These are phyloP conservation scores for Tetramorium simillimum DNA, from an alignment of 1,140 invertebrate species.

Conservation along the genomic window DNA sequence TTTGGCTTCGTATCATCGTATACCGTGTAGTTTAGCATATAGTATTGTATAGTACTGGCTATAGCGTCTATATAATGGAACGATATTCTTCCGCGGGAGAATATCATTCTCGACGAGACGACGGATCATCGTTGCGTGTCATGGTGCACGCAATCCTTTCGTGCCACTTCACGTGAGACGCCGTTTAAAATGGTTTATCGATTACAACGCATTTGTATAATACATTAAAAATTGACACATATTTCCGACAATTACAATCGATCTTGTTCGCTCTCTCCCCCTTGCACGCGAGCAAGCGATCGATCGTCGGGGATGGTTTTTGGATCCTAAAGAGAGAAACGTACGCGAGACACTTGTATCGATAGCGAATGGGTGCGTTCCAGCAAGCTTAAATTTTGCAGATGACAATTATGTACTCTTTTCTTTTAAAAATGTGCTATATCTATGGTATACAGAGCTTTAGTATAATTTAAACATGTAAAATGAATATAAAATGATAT, in stretches of 20 bases:
- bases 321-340: slow-evolving; percentile 63
- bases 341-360: slow-evolving; percentile 48
- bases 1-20: slow-evolving; percentile 44
- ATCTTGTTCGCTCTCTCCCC: slow-evolving; percentile 38
- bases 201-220: slow-evolving; percentile 79
- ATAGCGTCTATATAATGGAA: slow-evolving; percentile 12
- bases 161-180: slow-evolving; percentile 36
- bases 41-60: slow-evolving; percentile 30
- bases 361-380: neutral
- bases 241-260: slow-evolving; percentile 73
- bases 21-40: slow-evolving; percentile 36
- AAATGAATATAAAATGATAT: neutral
- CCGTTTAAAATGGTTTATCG: slow-evolving; percentile 69
- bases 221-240: slow-evolving; percentile 85
- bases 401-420: neutral
- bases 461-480: neutral
- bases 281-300: slow-evolving; percentile 29
- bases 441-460: neutral
- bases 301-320: slow-evolving; percentile 61
- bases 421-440: neutral
- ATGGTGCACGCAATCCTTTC: slow-evolving; percentile 34
- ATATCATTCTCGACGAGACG: slow-evolving; percentile 23
- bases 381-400: slow-evolving; percentile 6
- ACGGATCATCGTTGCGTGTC: slow-evolving; percentile 36
- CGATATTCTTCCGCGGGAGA: slow-evolving; percentile 5